These are phyloP conservation scores for Branchinecta lindahli DNA, from an alignment of 1,140 invertebrate species.

Conservation along the genomic window DNA sequence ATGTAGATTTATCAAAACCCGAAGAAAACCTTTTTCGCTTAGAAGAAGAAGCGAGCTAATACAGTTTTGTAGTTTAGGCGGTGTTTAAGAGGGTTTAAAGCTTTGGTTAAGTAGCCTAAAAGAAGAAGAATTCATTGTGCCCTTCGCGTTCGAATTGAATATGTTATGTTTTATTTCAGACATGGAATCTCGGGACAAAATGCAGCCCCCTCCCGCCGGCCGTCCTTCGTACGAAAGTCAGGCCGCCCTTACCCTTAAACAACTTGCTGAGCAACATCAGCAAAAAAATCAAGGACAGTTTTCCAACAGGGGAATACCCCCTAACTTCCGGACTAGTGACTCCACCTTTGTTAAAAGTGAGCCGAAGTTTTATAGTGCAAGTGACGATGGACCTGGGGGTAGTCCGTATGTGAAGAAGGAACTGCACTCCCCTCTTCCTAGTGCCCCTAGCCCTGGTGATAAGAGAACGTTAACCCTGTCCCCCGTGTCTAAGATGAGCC, in stretches of 20 bases:
- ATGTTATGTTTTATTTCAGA: too few relatives aligned
- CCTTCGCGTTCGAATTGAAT: too few relatives aligned
- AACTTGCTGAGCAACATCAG: conserved; percentile 91
- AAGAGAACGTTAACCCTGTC: not conserved
- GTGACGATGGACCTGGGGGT: not conserved
- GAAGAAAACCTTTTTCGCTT: too few relatives aligned
- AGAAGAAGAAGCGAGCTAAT: too few relatives aligned
- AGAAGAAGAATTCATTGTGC: too few relatives aligned
- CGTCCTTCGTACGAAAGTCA: conserved; percentile 41
- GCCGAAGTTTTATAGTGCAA: not conserved
- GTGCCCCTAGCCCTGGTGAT: not conserved
- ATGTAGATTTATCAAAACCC: too few relatives aligned
- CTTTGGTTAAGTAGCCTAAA: too few relatives aligned
- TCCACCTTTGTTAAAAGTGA: not conserved
- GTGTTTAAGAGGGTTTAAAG: too few relatives aligned
- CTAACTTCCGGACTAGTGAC: not conserved
- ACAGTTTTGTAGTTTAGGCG: too few relatives aligned
- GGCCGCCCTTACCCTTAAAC: conserved; percentile 80
- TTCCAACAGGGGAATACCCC: not conserved
- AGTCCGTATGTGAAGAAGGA: conserved; percentile 7
- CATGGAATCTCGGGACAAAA: conserved; percentile 14
- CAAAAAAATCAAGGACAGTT: conserved; percentile 46
- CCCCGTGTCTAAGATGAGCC: not conserved
- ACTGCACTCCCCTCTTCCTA: not conserved
- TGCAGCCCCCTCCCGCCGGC: conserved; percentile 18